Evolutionary conservation across 2,797 vertebrate species (phyloP), one percentile per base, ranked within the genome.

Genomic region (Halcyon leucocephala): DNA sequence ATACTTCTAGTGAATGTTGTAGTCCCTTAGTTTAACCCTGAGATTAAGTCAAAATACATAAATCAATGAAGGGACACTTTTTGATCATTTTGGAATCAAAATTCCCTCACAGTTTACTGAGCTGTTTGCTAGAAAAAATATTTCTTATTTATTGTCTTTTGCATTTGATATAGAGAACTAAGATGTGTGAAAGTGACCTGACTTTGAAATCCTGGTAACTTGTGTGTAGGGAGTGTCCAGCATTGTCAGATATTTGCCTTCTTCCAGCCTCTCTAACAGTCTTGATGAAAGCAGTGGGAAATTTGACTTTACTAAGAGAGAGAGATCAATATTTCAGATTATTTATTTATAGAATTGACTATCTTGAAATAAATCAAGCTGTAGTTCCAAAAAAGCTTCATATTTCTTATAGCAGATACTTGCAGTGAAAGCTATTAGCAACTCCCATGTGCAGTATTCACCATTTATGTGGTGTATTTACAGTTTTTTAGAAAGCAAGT

Each of bases 321-420:
- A 91, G 54, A 91, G 49, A 90, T 90, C 79, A 62, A 82, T 93
- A 89, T 84, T 86, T 86, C 39, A 58, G 55, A 73, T 87, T 87
- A 92, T 93, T 95, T 92, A 90, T 95, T 91, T 96, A 86, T 86
- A 55, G 91, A 89, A 77, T 94, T 91, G n/a, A 55, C 60, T 82
- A 22, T 71, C 74, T 93, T 71, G 66, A 90, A 94, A 79, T 65
- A 94, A 91, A 92, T 92, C 82, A 87, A 94, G 35, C 19, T 58
- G 39, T 55, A 52, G 51, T 44, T 94, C 57, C 74, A 73, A 95
- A 95, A 95, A 96, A 82, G 55, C 46, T 86, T 94, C 41, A 41
- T 92, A 91, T 94, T 93, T 92, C 87, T 93, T 86, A 42, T 52
- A 82, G 87, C 70, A 79, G 87, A 86, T 82, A 66, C 44, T 83